Conservation (phyloP, 2,888 invertebrate genomes). For the Ochlodes sylvanus region DNA sequence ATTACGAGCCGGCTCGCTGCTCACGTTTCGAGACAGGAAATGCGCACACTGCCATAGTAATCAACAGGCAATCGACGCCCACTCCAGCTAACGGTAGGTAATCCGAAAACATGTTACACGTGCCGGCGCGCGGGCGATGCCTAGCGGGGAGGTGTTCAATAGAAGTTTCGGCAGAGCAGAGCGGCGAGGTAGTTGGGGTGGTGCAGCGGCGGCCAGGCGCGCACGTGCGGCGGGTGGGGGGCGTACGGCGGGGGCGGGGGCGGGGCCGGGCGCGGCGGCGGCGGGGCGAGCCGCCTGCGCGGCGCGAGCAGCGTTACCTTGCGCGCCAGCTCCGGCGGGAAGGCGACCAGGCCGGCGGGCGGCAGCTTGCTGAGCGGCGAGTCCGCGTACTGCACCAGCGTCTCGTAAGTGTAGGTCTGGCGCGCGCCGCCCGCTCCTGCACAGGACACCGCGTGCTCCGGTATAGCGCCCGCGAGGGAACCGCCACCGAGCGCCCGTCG, state of each 20-base stretch:
- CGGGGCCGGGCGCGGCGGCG: slow-evolving; percentile 48
- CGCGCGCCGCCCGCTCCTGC: slow-evolving; percentile 63
- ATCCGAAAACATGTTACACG: background rate
- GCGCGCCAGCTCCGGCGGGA: slow-evolving; percentile 82
- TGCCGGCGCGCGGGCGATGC: background rate
- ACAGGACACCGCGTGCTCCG: slow-evolving; percentile 27
- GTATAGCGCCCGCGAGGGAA: slow-evolving; percentile 9
- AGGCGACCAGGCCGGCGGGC: slow-evolving; percentile 75
- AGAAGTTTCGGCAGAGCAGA: slow-evolving; percentile 79
- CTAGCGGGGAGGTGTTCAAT: slow-evolving; percentile 49
- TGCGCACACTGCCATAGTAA: too few species aligned
- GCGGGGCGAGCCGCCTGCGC: slow-evolving; percentile 50
- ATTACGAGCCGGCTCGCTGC: too few species aligned
- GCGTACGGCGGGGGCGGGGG: slow-evolving; percentile 52
- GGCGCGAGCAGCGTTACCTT: slow-evolving; percentile 72
- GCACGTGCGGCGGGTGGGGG: slow-evolving; percentile 48
- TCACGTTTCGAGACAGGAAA: too few species aligned
- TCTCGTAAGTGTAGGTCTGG: slow-evolving; percentile 81
- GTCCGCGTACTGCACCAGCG: slow-evolving; percentile 83
- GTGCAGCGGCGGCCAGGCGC: slow-evolving; percentile 62
- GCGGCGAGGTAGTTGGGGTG: slow-evolving; percentile 79
- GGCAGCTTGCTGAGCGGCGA: slow-evolving; percentile 83
- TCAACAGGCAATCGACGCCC: too few species aligned
- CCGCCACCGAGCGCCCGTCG: background rate
- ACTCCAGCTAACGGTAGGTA: too few species aligned